Base-by-base conservation (phyloP, 2,797 vertebrate species). In the Loriculus beryllinus region DNA sequence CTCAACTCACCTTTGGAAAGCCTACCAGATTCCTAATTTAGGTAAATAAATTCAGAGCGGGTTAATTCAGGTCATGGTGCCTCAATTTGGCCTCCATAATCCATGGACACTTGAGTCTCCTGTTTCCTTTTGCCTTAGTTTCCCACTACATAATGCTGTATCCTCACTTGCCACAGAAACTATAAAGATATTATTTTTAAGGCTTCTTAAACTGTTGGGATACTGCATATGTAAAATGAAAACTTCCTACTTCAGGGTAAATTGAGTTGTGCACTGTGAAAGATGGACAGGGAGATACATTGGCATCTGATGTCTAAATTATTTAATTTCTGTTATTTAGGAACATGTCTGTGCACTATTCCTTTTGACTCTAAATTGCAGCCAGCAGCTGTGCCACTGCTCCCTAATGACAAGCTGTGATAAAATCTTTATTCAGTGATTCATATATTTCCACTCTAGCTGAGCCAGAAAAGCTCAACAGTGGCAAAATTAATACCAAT, bases 201-300 rank as follows among this genome's bases (percentile, higher is more conserved):
- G 39, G 10, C 15, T 67, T 65, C 31, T 65, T 14, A 14, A 60
- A 60, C 11, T 29, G 5, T 15, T 29, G 7, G 12, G 67, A 37
- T 45, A 14, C 16, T 22, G 31, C 9, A 2, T 14, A 6, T 7
- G n/a, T n/a, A 42, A 79, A n/a, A 16, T 9, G n/a, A 65, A 4
- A 9, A 3, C 6, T 35, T 48, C 33, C 12, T 40, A 4, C 49
- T 52, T 29, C 29, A 42, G 33, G 45, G 57, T 18, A 23, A 29
- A 42, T 42, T 12, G 19, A 22, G 45, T 5, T 6, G 12, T 40
- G 26, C 2, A 0, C 31, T 23, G 10, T 6, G 37, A 40, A 45
- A 23, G 7, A 15, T n/a, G 11, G 4, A 35, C 1, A 0, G 15
- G 35, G 33, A 39, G 48, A 52, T 52, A 13, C 7, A 12, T 35